Evolutionary conservation across 2,888 invertebrate genomes (phyloP), one percentile per base, ranked within the genome.

Genomic region (Steinernema hermaphroditum): DNA sequence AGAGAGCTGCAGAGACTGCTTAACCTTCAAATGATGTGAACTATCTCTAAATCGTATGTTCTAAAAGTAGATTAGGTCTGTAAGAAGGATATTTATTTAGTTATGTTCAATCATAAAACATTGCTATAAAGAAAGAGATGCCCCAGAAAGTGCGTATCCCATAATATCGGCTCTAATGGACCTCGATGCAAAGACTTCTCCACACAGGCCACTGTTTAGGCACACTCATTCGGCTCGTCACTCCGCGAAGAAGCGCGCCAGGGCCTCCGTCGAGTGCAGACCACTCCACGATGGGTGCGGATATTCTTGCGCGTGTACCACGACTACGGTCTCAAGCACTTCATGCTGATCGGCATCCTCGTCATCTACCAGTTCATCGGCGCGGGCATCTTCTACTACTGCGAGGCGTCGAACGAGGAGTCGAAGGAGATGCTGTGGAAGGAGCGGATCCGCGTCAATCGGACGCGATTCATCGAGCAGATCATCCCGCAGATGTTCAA

Each of bases 401-500:
- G 76, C 37, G 82, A 82, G 71, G 78, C 77, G 2, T 77, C 73
- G 2, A 71, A 75, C 41, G 82, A 82, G 32, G 76, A 79, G 57
- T 69, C 72, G 19, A 77, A 77, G 69, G 82, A 81, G 72, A 68
- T 62, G 16, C 43, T 68, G 1, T 82, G 81, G 81, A 70, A 44
- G 44, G 70, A 68, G 24, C 37, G 77, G 1, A 50, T 79, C 37
- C 19, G 57, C 6, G 24, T 69, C 12, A 83, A 84, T 71, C 75
- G 84, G 14, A 82, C 79, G 2, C 37, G 44, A 0, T 78, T 84
- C 19, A 79, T 84, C 57, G 62, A 75, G 29, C 62, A 74, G 29
- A 73, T 84, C 34, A 75, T 84, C n/a, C 80, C 80, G 0, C 32
- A 70, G 22, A 72, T 84, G 69, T 85, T 85, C 75, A 85, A 85